Conservation (phyloP, 2,888 invertebrate genomes). For the Epicampocera succincta region DNA sequence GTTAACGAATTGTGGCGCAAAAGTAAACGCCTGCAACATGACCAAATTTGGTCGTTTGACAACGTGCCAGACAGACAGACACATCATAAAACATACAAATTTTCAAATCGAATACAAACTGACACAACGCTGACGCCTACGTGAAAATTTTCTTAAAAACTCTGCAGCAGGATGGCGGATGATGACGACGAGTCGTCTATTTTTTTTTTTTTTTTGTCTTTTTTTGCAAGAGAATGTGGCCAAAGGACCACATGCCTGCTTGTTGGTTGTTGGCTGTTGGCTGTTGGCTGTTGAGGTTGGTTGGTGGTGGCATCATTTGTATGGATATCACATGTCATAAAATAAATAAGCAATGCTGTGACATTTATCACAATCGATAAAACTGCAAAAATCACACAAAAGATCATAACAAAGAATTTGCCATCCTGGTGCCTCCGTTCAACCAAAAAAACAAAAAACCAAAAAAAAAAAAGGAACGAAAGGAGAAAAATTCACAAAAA, state of each 20-base stretch:
- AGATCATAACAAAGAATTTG: conserved; percentile 64
- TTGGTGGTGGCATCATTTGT: conserved; percentile 62
- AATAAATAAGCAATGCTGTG: conserved; percentile 81
- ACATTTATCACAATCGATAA: conserved; percentile 81
- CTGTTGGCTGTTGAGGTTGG: conserved; percentile 30
- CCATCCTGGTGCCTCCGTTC: conserved; percentile 39
- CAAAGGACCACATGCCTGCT: conserved; percentile 61
- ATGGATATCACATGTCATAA: conserved; percentile 78
- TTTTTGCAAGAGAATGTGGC: conserved; percentile 41
- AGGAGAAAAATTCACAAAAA: conserved; percentile 1
- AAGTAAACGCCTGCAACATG: conserved; percentile 70
- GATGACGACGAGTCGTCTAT: conserved; percentile 29
- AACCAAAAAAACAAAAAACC: conserved; percentile 5
- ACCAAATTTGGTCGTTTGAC: conserved; percentile 70
- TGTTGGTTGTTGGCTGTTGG: conserved; percentile 29
- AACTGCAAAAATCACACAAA: conserved; percentile 67
- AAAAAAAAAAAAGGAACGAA: neutral
- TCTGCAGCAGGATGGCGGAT: conserved; percentile 15
- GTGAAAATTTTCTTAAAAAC: conserved; percentile 71
- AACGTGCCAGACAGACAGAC: conserved; percentile 47
- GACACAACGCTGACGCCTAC: conserved; percentile 73
- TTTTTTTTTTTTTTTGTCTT: conserved; percentile 42
- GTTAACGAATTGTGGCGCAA: conserved; percentile 63
- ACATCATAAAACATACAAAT: conserved; percentile 61
- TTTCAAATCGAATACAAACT: conserved; percentile 59